Conservation (phyloP, 1,140 invertebrate species). For the Drosophila rufa region DNA sequence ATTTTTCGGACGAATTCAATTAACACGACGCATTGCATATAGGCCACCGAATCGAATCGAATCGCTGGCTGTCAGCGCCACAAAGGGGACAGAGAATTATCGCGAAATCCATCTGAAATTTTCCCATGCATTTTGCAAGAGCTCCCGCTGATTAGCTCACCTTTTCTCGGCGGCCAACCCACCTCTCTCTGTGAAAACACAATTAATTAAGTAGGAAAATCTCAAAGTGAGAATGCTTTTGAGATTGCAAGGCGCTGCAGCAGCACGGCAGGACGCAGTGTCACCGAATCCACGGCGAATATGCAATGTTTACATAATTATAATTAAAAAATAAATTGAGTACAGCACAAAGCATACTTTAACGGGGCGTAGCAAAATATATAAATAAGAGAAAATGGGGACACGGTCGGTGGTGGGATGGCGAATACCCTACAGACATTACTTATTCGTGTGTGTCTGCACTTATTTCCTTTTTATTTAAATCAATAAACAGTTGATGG, state of each 20-base stretch:
- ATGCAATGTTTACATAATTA: slow-evolving; percentile 63
- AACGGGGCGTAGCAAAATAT: not conserved
- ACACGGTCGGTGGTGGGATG: not conserved
- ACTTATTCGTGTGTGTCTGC: slow-evolving; percentile 7
- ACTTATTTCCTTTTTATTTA: slow-evolving; percentile 50
- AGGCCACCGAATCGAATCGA: slow-evolving; percentile 25
- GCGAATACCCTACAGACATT: slow-evolving; percentile 25
- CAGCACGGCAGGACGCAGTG: slow-evolving; percentile 4
- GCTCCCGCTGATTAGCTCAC: slow-evolving; percentile 36
- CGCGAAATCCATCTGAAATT: slow-evolving; percentile 7
- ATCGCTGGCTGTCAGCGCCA: slow-evolving; percentile 18
- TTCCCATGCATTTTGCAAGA: slow-evolving; percentile 35
- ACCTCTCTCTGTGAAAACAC: not conserved
- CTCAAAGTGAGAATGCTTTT: slow-evolving; percentile 71
- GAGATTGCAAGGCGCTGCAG: slow-evolving; percentile 24
- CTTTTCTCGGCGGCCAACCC: too few relatives aligned
- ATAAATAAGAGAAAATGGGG: not conserved
- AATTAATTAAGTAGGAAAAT: slow-evolving; percentile 52
- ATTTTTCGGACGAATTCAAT: slow-evolving; percentile 61
- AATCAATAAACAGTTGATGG: slow-evolving; percentile 58
- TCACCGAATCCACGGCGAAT: slow-evolving; percentile 27
- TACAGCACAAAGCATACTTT: slow-evolving; percentile 74
- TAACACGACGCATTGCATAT: slow-evolving; percentile 37
- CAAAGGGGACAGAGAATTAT: not conserved
- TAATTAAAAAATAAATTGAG: slow-evolving; percentile 73